Evolutionary conservation across 1,140 invertebrate species (phyloP), one percentile per base, ranked within the genome.

Genomic region (Drosophila asahinai): DNA sequence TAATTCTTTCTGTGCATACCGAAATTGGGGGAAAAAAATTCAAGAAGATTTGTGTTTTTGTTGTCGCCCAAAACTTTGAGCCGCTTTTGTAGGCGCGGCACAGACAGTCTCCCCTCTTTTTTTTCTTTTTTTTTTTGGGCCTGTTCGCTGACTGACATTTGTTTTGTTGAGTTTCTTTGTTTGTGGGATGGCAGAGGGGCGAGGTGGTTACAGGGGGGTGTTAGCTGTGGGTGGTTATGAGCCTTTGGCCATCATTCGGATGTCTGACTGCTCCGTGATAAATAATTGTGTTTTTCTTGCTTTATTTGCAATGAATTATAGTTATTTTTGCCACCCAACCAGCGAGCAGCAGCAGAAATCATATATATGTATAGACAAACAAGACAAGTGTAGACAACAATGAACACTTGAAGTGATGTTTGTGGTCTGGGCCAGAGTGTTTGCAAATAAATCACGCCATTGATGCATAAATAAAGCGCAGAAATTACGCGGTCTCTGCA

Each of bases 301-400:
- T 89, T 79, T 89, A 84, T 89, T 89, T 87, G 80, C 83, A 83
- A 89, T 90, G 86, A 89, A 90, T 89, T 90, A 89, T 84, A 90
- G 77, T 84, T 89, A 57, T 89, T 81, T 89, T 65, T 77, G 42
- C 52, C 52, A 25, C 58, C 48, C 58, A 47, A 36, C 47, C 45
- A 33, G 42, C 57, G 27, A 60, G 30, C 27, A 51, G 49, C 51
- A 49, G 14, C 68, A 68, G 47, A 67, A 77, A 73, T 67, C 64
- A 71, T 36, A 74, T 57, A 52, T 58, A 64, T 62, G 42, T 47
- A 59, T 71, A 65, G 58, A 47, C 52, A 82, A 63, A 76, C 63
- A 73, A 82, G 76, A 77, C 74, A 78, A 86, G 75, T 71, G 58
- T 86, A 82, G 83, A 86, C 83, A 86, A 86, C 83, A 86, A 73